Evolutionary conservation across 2,113 vertebrate genomes (phyloP), one percentile per base, ranked within the genome.

Genomic region (Eurypyga helias): DNA sequence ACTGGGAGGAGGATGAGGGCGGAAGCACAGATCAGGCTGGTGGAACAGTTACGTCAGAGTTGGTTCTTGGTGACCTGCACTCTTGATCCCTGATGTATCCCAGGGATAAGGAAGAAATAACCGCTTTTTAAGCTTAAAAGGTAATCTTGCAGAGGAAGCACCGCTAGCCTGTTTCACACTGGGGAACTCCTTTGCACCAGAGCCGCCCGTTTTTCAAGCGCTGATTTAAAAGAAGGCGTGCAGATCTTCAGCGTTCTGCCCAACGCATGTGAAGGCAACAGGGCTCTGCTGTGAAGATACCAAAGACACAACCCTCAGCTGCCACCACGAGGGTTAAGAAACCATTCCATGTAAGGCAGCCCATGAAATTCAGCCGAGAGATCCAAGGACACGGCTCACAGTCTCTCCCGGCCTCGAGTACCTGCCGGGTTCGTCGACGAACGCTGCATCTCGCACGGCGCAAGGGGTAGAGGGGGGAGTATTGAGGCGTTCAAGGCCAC

Each of bases 371-470:
- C 62, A 77, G 8, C 33, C 33, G 34, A 23, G 8, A 62, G 52
- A 46, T 7, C 21, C 0, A 0, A 26, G 36, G 3, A 26, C 52
- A 33, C 5, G 11, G 23, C 58, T 76, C 3, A 0, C 2, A 17
- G 67, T 18, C 21, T 81, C 72, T 61, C 52, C 31, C 6, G 81
- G 48, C 33, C n/a, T 46, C 10, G 23, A 21, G 2, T 15, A 34
- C 11, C 33, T 33, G 28, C 5, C 15, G n/a, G 10, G 0, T 62
- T 46, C 48, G 75, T 21, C 6, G 61, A 90, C 2, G 13, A 55
- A 25, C 0, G 0, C 24, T 86, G 65, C n/a, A 51, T 18, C 41
- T 48, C 45, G 13, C 10, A 0, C 8, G 69, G 45, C 33, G 7
- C 45, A 45, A 9, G 41, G 41, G 75, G 31, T 2, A 83, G 31